Base-by-base conservation (phyloP, 2,113 vertebrate genomes). In the Mellivora capensis region DNA sequence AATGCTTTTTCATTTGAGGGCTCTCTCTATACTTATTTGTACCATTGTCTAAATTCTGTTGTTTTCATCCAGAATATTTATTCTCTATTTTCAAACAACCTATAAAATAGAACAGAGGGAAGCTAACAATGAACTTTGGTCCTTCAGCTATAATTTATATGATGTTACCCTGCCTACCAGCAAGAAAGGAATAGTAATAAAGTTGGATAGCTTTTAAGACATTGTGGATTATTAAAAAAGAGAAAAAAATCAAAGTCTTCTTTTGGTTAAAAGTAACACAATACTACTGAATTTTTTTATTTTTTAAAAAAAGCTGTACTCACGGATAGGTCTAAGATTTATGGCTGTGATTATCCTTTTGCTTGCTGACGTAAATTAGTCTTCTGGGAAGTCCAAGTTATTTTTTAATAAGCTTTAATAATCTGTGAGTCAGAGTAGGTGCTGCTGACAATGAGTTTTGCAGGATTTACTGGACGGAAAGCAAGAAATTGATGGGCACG, bases 321-420 rank as follows among this genome's bases (percentile, higher is more conserved):
- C 80, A 91, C 0, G 27, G 96, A 94, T 97, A 76, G 0, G 4
- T 96, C 93, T 89, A 98, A 98, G 97, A 98, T 98, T 98, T 98
- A 98, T 98, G 96, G 21, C 91, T 95, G 44, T 97, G 97, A 98
- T 98, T 99, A 98, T 98, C 94, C 82, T 97, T 97, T 97, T 97
- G 89, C 97, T 97, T 99, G 98, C 98, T 99, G 99, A 99, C 96
- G 97, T 98, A 98, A 98, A 98, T 98, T 98, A 98, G 97, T 96
- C 98, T 98, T 98, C 98, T 98, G 98, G 98, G 98, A 99, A 99
- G 98, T 90, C 94, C 94, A 97, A 98, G 98, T 98, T 99, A 98
- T 98, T 98, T 99, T 98, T 98, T 98, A 98, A 98, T 97, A 98
- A 97, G 96, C 96, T 98, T 94, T 98, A 98, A 98, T 97, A 96